Percentiles rank a stretch among this genome's conserved stretches.
Evolutionary conservation across 2,113 vertebrate species (phyloP).

Genomic region (Psephotus haematonotus): DNA sequence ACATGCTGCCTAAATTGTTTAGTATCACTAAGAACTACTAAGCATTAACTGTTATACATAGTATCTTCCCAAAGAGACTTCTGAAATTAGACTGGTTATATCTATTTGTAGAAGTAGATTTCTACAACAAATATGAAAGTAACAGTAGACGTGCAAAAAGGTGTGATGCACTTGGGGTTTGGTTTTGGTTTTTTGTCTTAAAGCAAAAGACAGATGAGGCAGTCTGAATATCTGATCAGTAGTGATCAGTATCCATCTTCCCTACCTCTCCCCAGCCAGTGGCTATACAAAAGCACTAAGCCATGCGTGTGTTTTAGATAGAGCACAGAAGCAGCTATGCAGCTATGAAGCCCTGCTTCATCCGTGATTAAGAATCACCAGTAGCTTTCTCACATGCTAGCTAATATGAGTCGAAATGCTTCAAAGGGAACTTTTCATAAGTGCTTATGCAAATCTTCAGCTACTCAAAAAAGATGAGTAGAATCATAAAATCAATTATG

Average conservation of each 20-base stretch:
- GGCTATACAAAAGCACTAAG: neutral
- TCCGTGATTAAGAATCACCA: neutral
- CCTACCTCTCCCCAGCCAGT: neutral
- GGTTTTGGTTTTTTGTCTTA: neutral
- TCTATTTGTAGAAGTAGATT: neutral
- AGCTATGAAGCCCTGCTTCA: neutral
- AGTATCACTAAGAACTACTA: neutral
- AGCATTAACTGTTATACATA: neutral
- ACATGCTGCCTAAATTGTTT: neutral
- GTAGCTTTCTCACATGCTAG: neutral
- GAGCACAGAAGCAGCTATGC: neutral
- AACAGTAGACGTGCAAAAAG: neutral
- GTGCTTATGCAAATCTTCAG: neutral
- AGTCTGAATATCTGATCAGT: neutral
- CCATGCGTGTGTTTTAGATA: fast-evolving
- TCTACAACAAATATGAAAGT: neutral
- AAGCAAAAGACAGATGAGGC: neutral
- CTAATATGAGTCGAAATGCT: neutral
- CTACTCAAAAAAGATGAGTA: neutral
- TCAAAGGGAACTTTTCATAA: neutral
- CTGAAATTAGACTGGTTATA: neutral
- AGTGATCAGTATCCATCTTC: neutral
- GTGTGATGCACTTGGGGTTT: neutral
- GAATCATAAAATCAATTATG: neutral
- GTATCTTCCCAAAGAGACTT: neutral